A percentile compares a stretch with the other conserved stretches of the same genome.
Conservation (phyloP, 2,113 vertebrate species). For the Eulemur rufifrons region DNA sequence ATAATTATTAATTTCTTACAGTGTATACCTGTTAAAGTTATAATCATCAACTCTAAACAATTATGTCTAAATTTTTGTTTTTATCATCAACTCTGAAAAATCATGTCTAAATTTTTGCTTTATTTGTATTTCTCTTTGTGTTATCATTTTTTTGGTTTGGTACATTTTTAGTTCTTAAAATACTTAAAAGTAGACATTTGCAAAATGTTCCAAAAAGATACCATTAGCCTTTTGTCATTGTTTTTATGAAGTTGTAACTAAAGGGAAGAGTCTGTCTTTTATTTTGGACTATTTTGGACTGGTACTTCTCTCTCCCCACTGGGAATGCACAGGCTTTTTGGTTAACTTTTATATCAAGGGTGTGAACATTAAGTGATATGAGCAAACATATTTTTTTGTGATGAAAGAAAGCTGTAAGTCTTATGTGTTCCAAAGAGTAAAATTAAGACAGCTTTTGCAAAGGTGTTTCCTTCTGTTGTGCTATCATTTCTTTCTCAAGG, state of each 20-base stretch:
- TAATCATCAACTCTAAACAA: background rate
- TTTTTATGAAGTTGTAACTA: background rate
- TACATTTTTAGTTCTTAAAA: background rate
- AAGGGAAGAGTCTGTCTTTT: background rate
- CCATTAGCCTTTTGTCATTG: background rate
- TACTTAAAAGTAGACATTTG: background rate
- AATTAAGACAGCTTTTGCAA: constrained; percentile 43
- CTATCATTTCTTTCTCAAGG: constrained; percentile 49
- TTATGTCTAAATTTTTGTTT: background rate
- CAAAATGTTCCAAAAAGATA: background rate
- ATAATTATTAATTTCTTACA: background rate
- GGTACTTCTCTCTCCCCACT: background rate
- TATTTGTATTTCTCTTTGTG: background rate
- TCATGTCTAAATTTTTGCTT: background rate
- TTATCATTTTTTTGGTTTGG: background rate
- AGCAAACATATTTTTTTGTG: constrained; percentile 60
- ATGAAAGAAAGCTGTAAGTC: constrained; percentile 62
- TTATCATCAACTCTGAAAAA: background rate
- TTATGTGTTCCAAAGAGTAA: constrained; percentile 58
- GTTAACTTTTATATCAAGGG: constrained; percentile 59
- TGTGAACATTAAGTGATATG: constrained; percentile 48
- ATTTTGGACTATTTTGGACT: background rate
- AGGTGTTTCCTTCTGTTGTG: constrained; percentile 54
- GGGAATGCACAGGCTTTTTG: background rate
- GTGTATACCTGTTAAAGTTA: background rate